Evolutionary conservation across 2,113 vertebrate genomes (phyloP).

Genomic region (Oncorhynchus keta): DNA sequence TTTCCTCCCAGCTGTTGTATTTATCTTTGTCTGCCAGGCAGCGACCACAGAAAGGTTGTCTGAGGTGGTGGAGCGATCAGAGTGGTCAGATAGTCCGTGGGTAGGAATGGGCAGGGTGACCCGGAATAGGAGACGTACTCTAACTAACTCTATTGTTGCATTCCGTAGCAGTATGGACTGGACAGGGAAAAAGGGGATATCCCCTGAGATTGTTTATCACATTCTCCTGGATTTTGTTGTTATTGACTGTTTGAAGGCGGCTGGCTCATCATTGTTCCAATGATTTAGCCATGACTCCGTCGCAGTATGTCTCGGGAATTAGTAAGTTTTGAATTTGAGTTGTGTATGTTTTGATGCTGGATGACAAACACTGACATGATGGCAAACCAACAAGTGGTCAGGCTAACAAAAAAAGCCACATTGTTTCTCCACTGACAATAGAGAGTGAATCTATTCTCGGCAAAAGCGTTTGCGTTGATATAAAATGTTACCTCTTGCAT

Average conservation of each 20-base stretch:
- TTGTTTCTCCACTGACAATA: neutral
- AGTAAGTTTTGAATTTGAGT: neutral
- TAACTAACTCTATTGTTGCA: neutral
- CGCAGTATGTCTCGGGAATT: neutral
- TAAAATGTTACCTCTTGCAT: neutral
- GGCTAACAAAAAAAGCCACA: neutral
- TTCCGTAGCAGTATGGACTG: neutral
- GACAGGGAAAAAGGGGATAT: neutral
- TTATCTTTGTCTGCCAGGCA: neutral
- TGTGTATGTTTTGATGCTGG: neutral
- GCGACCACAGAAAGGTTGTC: neutral
- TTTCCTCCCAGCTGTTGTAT: neutral
- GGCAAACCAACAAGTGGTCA: neutral
- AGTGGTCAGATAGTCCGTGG: neutral
- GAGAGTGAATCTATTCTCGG: neutral
- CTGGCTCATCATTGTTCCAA: neutral
- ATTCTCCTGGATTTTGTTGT: neutral
- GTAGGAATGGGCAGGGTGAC: neutral
- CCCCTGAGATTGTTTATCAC: neutral
- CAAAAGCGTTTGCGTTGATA: neutral
- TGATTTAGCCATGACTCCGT: neutral
- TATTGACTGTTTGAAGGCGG: neutral
- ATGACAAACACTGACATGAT: neutral
- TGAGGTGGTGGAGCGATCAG: neutral
- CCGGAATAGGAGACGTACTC: neutral